Evolutionary conservation across 2,113 vertebrate species (phyloP).

Genomic region (Lipotes vexillifer): DNA sequence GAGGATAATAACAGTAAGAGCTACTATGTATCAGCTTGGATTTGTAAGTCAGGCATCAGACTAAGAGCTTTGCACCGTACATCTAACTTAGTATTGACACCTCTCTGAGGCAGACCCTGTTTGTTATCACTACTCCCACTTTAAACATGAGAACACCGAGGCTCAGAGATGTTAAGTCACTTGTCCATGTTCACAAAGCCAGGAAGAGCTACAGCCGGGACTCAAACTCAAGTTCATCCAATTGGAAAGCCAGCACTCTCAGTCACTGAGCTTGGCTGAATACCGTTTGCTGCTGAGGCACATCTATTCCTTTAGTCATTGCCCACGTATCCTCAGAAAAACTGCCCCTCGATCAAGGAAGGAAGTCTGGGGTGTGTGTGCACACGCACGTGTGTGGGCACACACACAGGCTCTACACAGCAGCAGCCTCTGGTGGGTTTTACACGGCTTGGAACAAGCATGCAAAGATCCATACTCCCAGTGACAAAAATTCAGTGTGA

Average conservation of each 20-base stretch:
- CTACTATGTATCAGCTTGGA: rapidly evolving
- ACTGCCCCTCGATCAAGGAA: background rate
- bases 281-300: rapidly evolving
- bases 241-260: background rate
- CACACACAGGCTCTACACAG: background rate
- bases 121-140: background rate
- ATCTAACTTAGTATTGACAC: background rate
- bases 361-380: background rate
- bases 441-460: background rate
- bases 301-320: background rate
- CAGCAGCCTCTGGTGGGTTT: background rate
- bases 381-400: rapidly evolving
- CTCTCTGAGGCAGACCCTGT: background rate
- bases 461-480: background rate
- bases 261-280: background rate
- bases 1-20: background rate
- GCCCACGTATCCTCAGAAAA: background rate
- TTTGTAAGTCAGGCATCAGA: background rate
- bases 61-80: background rate
- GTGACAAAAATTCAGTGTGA: background rate
- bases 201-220: background rate
- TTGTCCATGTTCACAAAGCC: background rate
- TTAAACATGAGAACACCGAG: background rate
- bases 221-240: background rate
- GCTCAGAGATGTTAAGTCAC: background rate